Evolutionary conservation across 2,113 vertebrate genomes (phyloP), one percentile per base, ranked within the genome.

Genomic region (Fukomys damarensis): DNA sequence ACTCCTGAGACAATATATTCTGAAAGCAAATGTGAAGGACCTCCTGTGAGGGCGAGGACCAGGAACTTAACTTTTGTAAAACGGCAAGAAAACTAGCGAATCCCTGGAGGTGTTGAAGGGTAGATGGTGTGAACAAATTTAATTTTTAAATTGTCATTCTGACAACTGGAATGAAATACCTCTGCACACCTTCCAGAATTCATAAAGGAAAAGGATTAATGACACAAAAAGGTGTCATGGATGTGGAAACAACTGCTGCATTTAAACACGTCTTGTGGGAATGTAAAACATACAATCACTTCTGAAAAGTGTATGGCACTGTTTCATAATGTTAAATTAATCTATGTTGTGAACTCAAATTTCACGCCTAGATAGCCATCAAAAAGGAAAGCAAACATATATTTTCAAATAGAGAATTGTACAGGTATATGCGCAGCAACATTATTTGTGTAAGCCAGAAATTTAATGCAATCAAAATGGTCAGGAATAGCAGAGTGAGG

Each of bases 151-250:
- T 90, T 87, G 63, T 85, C 68, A 84, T 43, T 76, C 79, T 97
- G 93, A 95, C 95, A 92, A 70, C 20, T 61, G 58, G 24, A 79
- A 24, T 41, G 35, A 93, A 68, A 86, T 58, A 26, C 61, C 46
- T 92, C 89, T 89, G 93, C 89, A 95, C 87, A 89, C 91, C 84
- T 49, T 97, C 66, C 12, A 54, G 38, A 83, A 95, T 84, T 92
- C 93, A 95, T 74, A 94, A 95, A 83, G 24, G 91, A 26, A 76
- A 89, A 95, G 61, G 46, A 79, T 74, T 66, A 89, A 86, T 59
- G 79, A 83, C 72, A 86, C 19, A n/a, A 83, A 97, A 56, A 92
- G 3, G 5, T 65, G 46, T 17, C n/a, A 72, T 59, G 41, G 58
- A 35, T 43, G 5, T 7, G 3, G 49, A 68, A 89, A 7, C 6